Base-by-base conservation (phyloP, 2,888 invertebrate genomes). In the Harpagoxenus sublaevis region DNA sequence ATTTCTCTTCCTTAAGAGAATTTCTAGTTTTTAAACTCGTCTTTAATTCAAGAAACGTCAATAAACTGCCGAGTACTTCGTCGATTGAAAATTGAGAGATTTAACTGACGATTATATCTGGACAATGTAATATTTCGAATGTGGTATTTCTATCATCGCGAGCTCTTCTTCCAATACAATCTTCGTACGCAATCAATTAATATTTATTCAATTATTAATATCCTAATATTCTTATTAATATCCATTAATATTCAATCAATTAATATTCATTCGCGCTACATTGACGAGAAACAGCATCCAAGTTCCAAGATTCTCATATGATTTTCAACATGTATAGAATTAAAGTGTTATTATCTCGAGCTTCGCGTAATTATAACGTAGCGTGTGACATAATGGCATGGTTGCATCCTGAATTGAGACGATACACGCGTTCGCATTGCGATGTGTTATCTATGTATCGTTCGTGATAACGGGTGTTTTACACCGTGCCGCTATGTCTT, bases 141-240 rank as follows among this genome's bases (percentile, higher is more conserved):
- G 28, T 62, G 48, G 68, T 42, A 55, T 78, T 57, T 73, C 62
- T 39, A 23, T 81, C 35, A 70, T 42, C 78, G 66, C 48, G 28
- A 51, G 70, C 53, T 73, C 73, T 82, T 82, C 51, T 31, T 62
- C 31, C 63, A 63, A 75, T 63, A 63, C 9, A n/a, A 75, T 75
- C n/a, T 75, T 45, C 45, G 15, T 75, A 15, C 31, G 63, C 45
- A 48, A 75, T 35, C n/a, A 53, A 53, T 63, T 57, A 74, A 73
- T 28, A 45, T 53, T 53, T 35, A 62, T 62, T 4, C 63, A 48
- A 63, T 75, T 63, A 75, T 63, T 63, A 63, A 75, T 63, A 35
- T 75, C 62, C 35, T 35, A 62, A 75, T 75, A 75, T 75, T 75
- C 63, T 48, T 75, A 75, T 63, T 48, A 62, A 74, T 74, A 74